Evolutionary conservation across 1,140 invertebrate genomes (phyloP), one percentile per base, ranked within the genome.

Genomic region (Heliconius himera): DNA sequence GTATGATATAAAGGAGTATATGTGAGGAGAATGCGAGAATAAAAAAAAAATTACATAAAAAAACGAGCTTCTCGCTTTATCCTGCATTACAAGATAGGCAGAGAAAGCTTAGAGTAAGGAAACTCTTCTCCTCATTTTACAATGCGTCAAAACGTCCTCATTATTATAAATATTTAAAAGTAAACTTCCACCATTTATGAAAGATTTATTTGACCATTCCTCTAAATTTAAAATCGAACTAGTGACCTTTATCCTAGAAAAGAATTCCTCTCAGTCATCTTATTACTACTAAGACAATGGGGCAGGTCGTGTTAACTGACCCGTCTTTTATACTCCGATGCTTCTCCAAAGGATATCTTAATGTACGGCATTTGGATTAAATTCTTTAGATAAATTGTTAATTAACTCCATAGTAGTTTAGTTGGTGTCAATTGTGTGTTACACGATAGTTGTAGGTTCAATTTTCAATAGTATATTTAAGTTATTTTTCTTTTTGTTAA

Each of bases 291-390:
- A 60, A 60, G 54, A 66, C 60, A 66, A 66, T 26, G 26, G 60
- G 60, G 29, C 26, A n/a, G 73, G 8, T 74, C 73, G 36, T 54
- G 73, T 36, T 56, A 56, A 74, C 73, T 74, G 73, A 74, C 73
- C 73, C 73, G 46, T 74, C 38, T 18, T 18, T 54, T 33, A 74
- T 54, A 54, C 73, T 74, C 33, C 16, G 54, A 56, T 56, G 26
- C 29, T 46, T 36, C 29, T 29, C 11, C 29, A 74, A 74, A 56
- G 73, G 49, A 26, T 26, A 66, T 66, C 60, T 66, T 66, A 29
- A 29, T n/a, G 26, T 13, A 29, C 22, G 26, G 60, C 4, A 66
- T 66, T 66, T 66, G 60, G 11, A 66, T 66, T 66, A 29, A 66
- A 66, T 66, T 66, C 22, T 66, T 26, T 26, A 66, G 26, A 66